Conservation (phyloP, 2,797 vertebrate genomes). For the Centroberyx gerrardi region DNA sequence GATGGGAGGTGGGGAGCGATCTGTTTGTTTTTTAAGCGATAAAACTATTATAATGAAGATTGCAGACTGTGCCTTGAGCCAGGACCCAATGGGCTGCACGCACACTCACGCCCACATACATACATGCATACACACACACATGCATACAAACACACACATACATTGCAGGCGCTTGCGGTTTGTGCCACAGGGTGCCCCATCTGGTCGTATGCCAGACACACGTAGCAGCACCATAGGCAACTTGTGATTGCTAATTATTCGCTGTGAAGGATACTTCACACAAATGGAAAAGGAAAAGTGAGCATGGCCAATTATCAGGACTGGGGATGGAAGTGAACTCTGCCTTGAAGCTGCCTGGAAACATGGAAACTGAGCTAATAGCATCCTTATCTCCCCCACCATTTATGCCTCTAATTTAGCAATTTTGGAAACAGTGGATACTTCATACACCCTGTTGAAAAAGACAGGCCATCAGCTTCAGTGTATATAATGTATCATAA, state of each 20-base stretch:
- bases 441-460: slow-evolving; percentile 19
- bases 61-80: slow-evolving; percentile 47
- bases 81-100: slow-evolving; percentile 30
- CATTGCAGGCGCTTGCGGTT: slow-evolving; percentile 56
- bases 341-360: slow-evolving; percentile 61
- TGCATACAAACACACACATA: slow-evolving; percentile 16
- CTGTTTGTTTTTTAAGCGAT: slow-evolving; percentile 54
- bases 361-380: slow-evolving; percentile 45
- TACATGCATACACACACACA: slow-evolving; percentile 30
- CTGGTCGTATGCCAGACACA: slow-evolving; percentile 69
- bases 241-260: slow-evolving; percentile 84
- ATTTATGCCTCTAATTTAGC: slow-evolving; percentile 47
- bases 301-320: slow-evolving; percentile 72
- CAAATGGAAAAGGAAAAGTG: slow-evolving; percentile 72
- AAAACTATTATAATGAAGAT: slow-evolving; percentile 53
- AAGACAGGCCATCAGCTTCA: slow-evolving; percentile 10
- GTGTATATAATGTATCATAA: slow-evolving; percentile 26
- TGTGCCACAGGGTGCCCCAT: slow-evolving; percentile 69
- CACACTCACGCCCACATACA: slow-evolving; percentile 1
- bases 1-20: slow-evolving; percentile 24
- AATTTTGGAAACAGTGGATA: slow-evolving; percentile 27
- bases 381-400: slow-evolving; percentile 42
- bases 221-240: slow-evolving; percentile 67
- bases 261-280: slow-evolving; percentile 81
- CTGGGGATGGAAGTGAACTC: slow-evolving; percentile 43